A percentile compares a stretch with the other conserved stretches of the same genome.
phyloP scores from a whole-genome alignment of 1,140 invertebrate genomes.

The Drosophila truncata region DNA sequence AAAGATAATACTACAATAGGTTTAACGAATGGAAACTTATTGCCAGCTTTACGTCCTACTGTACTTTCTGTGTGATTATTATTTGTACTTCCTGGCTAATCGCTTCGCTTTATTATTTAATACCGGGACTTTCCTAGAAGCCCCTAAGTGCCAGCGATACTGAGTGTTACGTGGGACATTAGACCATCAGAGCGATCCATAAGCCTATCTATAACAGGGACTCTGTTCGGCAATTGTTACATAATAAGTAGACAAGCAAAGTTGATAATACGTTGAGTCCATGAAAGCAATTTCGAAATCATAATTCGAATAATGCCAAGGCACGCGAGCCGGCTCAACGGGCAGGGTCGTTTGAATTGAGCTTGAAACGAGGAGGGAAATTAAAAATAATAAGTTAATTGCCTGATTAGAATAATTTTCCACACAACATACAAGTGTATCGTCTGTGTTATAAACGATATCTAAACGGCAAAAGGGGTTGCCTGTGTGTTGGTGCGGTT shows the following conservation, averaged over 20 bases:
- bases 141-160: neutral
- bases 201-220: slow-evolving; percentile 9
- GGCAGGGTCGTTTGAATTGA: slow-evolving; percentile 36
- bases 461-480: slow-evolving; percentile 55
- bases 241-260: slow-evolving; percentile 13
- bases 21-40: neutral
- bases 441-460: slow-evolving; percentile 50
- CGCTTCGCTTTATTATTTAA: neutral
- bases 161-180: neutral
- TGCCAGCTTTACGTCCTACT: neutral
- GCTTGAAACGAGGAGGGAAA: slow-evolving; percentile 31
- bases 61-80: neutral
- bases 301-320: slow-evolving; percentile 39
- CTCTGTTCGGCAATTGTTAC: slow-evolving; percentile 4
- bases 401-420: slow-evolving; percentile 73
- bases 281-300: slow-evolving; percentile 10
- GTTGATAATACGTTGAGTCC: slow-evolving; percentile 8
- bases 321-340: slow-evolving; percentile 48
- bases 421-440: slow-evolving; percentile 26
- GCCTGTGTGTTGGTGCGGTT: slow-evolving; percentile 33
- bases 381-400: slow-evolving; percentile 80
- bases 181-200: neutral
- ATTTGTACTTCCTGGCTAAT: neutral
- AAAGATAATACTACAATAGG: neutral
- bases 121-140: slow-evolving; percentile 2